Base-by-base conservation (phyloP, 2,888 invertebrate genomes). In the Cepaea hortensis region DNA sequence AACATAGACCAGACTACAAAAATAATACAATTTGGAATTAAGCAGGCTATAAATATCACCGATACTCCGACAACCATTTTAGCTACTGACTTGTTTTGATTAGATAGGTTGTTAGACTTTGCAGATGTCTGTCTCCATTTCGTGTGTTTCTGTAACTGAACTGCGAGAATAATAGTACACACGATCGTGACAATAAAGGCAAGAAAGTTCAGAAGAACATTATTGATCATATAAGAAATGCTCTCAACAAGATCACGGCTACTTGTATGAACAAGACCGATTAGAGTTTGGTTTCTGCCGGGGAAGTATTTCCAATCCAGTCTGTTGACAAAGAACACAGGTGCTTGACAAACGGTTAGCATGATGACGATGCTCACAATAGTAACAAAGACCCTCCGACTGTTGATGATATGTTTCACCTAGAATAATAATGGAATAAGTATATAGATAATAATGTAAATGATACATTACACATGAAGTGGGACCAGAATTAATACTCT, bases 1-100 rank as follows among this genome's bases (percentile, higher is more conserved):
- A 48, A 11, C 48, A 81, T 50, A 3, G 35, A 11, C 81, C 68
- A 70, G 0, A 5, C 70, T 6, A 70, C 46, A 23, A 81, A 35
- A 1, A 35, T 35, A 35, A 35, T 35, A 35, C 35, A 35, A 1
- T 35, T 35, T 35, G 35, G 35, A 70, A 18, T 15, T 5, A 4
- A 35, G 3, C 15, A 18, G 23, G 4, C 35, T 9, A 20, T 68
- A 70, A 48, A 70, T 70, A 62, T 13, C 20, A 48, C 50, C 4
- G 50, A 76, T 13, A 76, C 50, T 50, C 46, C 50, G 15, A 76
- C 48, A 15, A 76, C 76, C 76, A 76, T 76, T 76, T 76, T 48
- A 6, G 76, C 48, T 18, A 76, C n/a, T 50, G 13, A 48, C 18
- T 76, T 46, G 20, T 76, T 50, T 13, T 50, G 76, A 3, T 5